Percentiles rank a stretch among this genome's conserved stretches.
These are phyloP conservation scores for Sicus ferrugineus DNA, from an alignment of 2,888 invertebrate species.

Conservation along the genomic window DNA sequence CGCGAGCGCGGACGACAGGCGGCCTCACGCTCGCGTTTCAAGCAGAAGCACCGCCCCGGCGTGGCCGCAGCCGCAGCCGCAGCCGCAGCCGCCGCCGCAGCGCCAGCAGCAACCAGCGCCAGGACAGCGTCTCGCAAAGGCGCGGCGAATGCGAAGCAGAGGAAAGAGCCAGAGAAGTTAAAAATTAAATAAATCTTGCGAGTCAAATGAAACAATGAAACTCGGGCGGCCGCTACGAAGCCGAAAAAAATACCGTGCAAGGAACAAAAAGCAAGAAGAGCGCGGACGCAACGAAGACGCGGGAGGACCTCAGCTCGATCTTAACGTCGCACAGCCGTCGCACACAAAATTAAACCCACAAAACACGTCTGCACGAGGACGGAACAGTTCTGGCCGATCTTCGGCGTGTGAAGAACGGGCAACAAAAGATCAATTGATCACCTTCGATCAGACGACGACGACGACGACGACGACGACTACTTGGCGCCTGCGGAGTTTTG, in stretches of 20 bases:
- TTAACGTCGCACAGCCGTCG: background rate
- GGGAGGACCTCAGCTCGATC: slow-evolving; percentile 1
- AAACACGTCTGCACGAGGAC: slow-evolving; percentile 8
- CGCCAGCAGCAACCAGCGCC: background rate
- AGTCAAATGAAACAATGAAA: slow-evolving; percentile 30
- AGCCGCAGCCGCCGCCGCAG: background rate
- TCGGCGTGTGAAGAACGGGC: slow-evolving; percentile 8
- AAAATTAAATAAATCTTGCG: slow-evolving; percentile 28
- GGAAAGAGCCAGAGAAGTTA: background rate
- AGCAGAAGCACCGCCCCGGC: background rate
- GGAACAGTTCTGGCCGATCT: slow-evolving; percentile 1
- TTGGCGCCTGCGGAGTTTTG: slow-evolving; percentile 33
- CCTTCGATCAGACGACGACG: slow-evolving; percentile 33
- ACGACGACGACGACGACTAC: slow-evolving; percentile 25
- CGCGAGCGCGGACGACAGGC: slow-evolving; percentile 21
- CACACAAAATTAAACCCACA: background rate
- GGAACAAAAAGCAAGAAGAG: background rate
- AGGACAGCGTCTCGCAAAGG: background rate
- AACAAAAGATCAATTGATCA: slow-evolving; percentile 39
- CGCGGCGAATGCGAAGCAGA: slow-evolving; percentile 8
- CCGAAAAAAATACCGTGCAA: background rate
- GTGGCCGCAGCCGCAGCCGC: background rate
- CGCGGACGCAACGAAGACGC: background rate
- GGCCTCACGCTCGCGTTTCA: background rate
- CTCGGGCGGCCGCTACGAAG: slow-evolving; percentile 27